These are phyloP conservation scores for Pocillopora meandrina DNA, from an alignment of 92 coral and sea anemone species.

Conservation along the genomic window DNA sequence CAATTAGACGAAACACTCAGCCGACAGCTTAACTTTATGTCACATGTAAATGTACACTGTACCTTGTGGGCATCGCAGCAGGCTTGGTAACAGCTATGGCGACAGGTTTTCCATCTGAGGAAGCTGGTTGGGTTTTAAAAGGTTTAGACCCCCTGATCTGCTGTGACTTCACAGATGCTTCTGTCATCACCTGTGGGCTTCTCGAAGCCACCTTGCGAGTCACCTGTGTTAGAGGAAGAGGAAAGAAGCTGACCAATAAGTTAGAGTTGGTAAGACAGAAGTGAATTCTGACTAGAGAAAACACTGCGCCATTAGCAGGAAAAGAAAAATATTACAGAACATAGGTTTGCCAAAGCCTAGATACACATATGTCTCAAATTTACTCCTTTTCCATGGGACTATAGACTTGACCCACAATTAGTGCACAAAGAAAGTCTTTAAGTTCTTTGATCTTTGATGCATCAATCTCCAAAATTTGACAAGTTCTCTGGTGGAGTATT, in stretches of 20 bases:
- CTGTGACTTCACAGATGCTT: background rate
- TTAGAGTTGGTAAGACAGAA: background rate
- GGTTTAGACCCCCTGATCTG: background rate
- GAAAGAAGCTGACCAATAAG: background rate
- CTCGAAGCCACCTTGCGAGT: slow-evolving; percentile 37
- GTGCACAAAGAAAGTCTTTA: too few relatives aligned
- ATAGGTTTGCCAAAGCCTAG: too few relatives aligned
- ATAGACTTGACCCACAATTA: too few relatives aligned
- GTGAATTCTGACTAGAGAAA: background rate
- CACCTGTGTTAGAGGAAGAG: background rate
- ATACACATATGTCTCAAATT: too few relatives aligned
- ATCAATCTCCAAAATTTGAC: too few relatives aligned
- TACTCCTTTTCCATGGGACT: too few relatives aligned
- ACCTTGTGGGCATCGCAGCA: background rate
- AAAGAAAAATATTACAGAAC: too few relatives aligned
- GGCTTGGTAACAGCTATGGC: background rate
- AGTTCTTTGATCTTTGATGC: too few relatives aligned
- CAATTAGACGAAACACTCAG: background rate
- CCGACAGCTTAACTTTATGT: background rate
- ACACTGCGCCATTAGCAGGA: too few relatives aligned
- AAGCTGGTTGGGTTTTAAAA: background rate
- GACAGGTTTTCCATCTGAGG: background rate
- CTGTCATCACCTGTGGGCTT: slow-evolving; percentile 7
- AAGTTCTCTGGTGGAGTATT: too few relatives aligned
- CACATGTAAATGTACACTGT: background rate